Percentiles rank a stretch among this genome's conserved stretches.
Evolutionary conservation across 2,113 vertebrate species (phyloP).

Genomic region (Eulemur rufifrons): DNA sequence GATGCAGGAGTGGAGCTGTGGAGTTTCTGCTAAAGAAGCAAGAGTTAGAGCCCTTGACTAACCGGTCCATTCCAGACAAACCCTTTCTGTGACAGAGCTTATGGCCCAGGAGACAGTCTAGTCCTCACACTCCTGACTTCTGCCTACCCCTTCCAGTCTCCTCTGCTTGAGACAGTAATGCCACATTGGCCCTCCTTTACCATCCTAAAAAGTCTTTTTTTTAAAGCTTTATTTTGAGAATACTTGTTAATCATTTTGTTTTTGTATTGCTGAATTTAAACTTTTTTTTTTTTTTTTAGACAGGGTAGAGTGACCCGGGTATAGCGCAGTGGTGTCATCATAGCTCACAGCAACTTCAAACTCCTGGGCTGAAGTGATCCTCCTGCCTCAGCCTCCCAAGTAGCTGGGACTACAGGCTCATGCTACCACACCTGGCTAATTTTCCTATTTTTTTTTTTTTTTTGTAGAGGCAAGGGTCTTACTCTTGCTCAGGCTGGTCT

Average conservation of each 20-base stretch:
- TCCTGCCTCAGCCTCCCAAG: too few species aligned
- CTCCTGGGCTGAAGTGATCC: too few species aligned
- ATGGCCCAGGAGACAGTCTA: neutral
- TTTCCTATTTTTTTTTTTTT: too few species aligned
- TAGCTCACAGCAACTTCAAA: too few species aligned
- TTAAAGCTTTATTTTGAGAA: neutral
- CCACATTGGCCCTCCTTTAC: neutral
- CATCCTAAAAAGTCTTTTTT: neutral
- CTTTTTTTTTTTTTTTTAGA: neutral
- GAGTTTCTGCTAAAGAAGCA: neutral
- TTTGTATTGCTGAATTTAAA: constrained; percentile 6
- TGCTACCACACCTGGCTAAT: too few species aligned
- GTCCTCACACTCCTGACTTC: neutral
- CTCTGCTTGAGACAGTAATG: neutral
- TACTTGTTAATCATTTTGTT: neutral
- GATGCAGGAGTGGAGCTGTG: neutral
- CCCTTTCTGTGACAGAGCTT: neutral
- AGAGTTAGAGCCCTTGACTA: neutral
- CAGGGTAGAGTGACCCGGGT: too few species aligned
- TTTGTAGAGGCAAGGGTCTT: too few species aligned
- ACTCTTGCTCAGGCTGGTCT: too few species aligned
- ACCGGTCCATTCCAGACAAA: neutral
- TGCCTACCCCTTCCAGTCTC: neutral
- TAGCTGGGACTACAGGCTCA: too few species aligned
- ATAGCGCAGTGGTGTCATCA: too few species aligned